These are phyloP conservation scores for Epizoanthus stellaris DNA, from an alignment of 92 coral and sea anemone genomes.

Conservation along the genomic window DNA sequence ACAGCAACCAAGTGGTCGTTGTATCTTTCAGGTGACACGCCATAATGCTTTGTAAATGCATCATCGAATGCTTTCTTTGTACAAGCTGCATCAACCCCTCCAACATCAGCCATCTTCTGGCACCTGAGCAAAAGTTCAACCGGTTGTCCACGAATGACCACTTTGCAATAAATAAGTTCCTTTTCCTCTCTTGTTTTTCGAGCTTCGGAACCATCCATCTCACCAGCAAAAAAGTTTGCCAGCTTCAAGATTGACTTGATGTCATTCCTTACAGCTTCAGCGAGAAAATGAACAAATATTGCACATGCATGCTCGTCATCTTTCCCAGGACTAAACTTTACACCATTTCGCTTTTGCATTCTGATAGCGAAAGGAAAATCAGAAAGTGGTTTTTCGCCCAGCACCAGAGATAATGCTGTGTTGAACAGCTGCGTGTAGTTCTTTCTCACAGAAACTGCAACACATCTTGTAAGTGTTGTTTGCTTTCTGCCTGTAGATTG, in stretches of 20 bases:
- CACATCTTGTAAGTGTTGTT: slow-evolving; percentile 12
- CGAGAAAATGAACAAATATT: slow-evolving; percentile 54
- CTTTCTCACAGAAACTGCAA: slow-evolving; percentile 43
- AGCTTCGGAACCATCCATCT: slow-evolving; percentile 43
- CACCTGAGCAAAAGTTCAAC: slow-evolving; percentile 43
- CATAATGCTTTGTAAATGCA: slow-evolving; percentile 47
- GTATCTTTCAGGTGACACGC: slow-evolving; percentile 40
- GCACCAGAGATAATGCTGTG: slow-evolving; percentile 45
- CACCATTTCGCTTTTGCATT: slow-evolving; percentile 45
- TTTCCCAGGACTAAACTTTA: slow-evolving; percentile 43
- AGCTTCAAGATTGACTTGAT: slow-evolving; percentile 51
- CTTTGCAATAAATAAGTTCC: slow-evolving; percentile 47
- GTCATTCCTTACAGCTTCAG: slow-evolving; percentile 50
- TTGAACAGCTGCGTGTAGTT: slow-evolving; percentile 49
- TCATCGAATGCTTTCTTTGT: slow-evolving; percentile 44
- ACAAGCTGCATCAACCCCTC: slow-evolving; percentile 53
- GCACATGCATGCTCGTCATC: slow-evolving; percentile 57
- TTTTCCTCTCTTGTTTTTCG: slow-evolving; percentile 38
- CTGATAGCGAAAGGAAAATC: slow-evolving; percentile 36
- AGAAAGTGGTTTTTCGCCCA: slow-evolving; percentile 32
- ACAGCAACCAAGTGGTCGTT: slow-evolving; percentile 44
- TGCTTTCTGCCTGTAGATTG: slow-evolving; percentile 34
- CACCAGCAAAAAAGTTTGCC: slow-evolving; percentile 44
- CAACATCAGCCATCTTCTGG: slow-evolving; percentile 53
- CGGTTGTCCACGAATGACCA: slow-evolving; percentile 50